Base-by-base conservation (phyloP, 1,140 invertebrate genomes). In the Drosophila seguyi region DNA sequence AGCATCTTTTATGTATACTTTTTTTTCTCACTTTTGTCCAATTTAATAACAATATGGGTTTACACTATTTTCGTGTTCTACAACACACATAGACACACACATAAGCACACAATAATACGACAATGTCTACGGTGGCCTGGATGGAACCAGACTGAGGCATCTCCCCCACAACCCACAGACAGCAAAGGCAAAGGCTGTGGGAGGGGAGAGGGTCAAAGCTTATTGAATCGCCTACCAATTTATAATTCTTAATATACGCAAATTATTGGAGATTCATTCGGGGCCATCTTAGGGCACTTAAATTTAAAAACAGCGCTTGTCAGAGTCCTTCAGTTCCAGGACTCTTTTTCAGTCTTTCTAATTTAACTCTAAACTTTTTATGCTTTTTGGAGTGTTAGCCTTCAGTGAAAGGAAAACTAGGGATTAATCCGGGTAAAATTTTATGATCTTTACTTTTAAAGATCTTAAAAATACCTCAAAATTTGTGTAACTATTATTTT, bases 361-460 rank as follows among this genome's bases (percentile, higher is more conserved):
- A 75, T 68, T 74, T 52, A 69, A 82, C 67, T 83, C 68, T 74
- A 82, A 82, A 82, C 80, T 79, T 75, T 79, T 83, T 82, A 79
- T 83, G 63, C 34, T 48, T 74, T 57, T 57, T 36, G 52, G 57
- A 73, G 67, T 41, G 16, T 27, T 10, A 31, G n/a, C n/a, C n/a
- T n/a, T 10, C 36, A 36, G 14, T 22, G 36, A 6, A 2, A 22
- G 11, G 36, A 63, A 63, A 42, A 8, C 11, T 31, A 2, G 0
- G 4, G 2, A 44, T 6, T 13, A 5, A 16, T 22, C 0, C 2
- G 0, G 0, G 0, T 13, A 13, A 8, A 2, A 8, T 27, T 25
- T 13, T n/a, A 1, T 0, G 0, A n/a, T n/a, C 18, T 41, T n/a
- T 13, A 38, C 14, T 36, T 10, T 16, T 1, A 2, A 22, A 16